A percentile compares a stretch with the other conserved stretches of the same genome.
These are phyloP conservation scores for Megaustenia siamemsis DNA, from an alignment of 2,888 invertebrate species.

Conservation along the genomic window DNA sequence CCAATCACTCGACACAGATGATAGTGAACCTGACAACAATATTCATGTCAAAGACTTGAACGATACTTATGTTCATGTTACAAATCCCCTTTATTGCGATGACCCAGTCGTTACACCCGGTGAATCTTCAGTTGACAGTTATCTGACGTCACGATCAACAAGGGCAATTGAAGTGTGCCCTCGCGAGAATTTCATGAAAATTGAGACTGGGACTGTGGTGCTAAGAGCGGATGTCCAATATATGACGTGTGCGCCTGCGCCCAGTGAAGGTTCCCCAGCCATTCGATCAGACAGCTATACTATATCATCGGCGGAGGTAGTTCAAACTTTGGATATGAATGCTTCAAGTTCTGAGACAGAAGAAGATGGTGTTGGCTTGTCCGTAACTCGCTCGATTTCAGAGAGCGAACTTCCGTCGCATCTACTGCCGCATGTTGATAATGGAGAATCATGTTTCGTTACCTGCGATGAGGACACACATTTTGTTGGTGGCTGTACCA, in stretches of 20 bases:
- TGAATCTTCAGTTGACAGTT: background rate
- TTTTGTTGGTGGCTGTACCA: slow-evolving; percentile 8
- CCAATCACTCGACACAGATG: slow-evolving; percentile 27
- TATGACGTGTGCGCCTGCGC: background rate
- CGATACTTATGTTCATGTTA: background rate
- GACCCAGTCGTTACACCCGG: background rate
- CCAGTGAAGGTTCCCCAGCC: background rate
- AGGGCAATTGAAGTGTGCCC: background rate
- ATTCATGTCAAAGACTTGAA: background rate
- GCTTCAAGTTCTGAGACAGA: slow-evolving; percentile 35
- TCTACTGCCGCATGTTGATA: slow-evolving; percentile 24
- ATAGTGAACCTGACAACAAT: slow-evolving; percentile 17
- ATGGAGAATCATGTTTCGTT: background rate
- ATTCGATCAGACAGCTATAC: slow-evolving; percentile 33
- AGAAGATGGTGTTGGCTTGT: slow-evolving; percentile 19
- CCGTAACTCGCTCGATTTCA: slow-evolving; percentile 41
- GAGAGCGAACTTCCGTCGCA: slow-evolving; percentile 37
- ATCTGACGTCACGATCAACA: background rate
- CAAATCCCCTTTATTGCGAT: slow-evolving; percentile 20
- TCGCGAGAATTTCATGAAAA: background rate
- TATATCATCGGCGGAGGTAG: background rate
- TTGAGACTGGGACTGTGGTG: slow-evolving; percentile 1
- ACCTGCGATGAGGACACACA: slow-evolving; percentile 5
- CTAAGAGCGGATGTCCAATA: background rate
- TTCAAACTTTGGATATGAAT: background rate